phyloP scores from a whole-genome alignment of 2,113 vertebrate genomes.

The Chionomys nivalis region DNA sequence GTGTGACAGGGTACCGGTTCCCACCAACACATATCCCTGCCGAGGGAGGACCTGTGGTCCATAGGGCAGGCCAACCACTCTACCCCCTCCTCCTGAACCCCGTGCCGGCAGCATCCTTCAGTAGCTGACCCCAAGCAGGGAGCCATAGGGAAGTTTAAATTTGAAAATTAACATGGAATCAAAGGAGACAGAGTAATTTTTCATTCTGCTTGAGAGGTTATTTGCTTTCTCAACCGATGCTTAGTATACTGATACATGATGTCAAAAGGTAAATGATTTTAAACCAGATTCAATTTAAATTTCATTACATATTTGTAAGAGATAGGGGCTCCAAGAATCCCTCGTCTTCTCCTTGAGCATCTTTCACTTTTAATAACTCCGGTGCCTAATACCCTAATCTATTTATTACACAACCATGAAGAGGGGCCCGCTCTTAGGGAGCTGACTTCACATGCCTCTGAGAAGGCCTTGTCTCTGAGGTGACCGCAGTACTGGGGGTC shows the following conservation, averaged over 20 bases:
- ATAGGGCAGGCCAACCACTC: accelerated
- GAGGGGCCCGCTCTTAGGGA: constrained; percentile 76
- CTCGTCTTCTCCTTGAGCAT: constrained; percentile 74
- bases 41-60: not conserved
- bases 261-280: constrained; percentile 90
- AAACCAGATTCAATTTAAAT: constrained; percentile 91
- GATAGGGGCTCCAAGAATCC: constrained; percentile 71
- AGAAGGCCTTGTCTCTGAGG: constrained; percentile 53
- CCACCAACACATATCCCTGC: accelerated
- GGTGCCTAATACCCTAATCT: constrained; percentile 80
- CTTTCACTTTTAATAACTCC: constrained; percentile 85
- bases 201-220: constrained; percentile 88
- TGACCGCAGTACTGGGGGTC: accelerated
- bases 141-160: constrained; percentile 82
- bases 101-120: constrained; percentile 48
- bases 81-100: accelerated
- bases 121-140: constrained; percentile 72
- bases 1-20: accelerated
- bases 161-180: constrained; percentile 91
- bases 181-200: constrained; percentile 93
- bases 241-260: constrained; percentile 84
- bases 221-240: constrained; percentile 86
- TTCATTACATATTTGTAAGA: constrained; percentile 86
- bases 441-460: constrained; percentile 70
- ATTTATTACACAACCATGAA: constrained; percentile 75